Percentiles rank a stretch among this genome's conserved stretches.
Evolutionary conservation across 2,113 vertebrate species (phyloP).

Genomic region (Neolamprologus falcicula): DNA sequence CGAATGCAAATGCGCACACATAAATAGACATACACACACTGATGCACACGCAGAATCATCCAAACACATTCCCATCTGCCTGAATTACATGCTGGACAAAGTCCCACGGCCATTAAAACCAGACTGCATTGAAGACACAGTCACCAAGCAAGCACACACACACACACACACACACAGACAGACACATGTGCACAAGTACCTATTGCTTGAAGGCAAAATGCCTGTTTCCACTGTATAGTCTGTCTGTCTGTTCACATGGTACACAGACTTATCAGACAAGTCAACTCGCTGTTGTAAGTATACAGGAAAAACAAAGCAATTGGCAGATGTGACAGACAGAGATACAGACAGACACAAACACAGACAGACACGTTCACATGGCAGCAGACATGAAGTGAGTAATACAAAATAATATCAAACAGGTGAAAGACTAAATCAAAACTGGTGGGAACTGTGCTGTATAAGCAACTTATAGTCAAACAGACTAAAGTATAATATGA

Average conservation of each 20-base stretch:
- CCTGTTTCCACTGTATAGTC: slow-evolving; percentile 60
- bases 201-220: slow-evolving; percentile 24
- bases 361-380: slow-evolving; percentile 42
- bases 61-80: slow-evolving; percentile 54
- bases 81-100: slow-evolving; percentile 60
- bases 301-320: slow-evolving; percentile 32
- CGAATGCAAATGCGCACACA: background rate
- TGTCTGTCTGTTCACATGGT: slow-evolving; percentile 42
- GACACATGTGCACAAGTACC: slow-evolving; percentile 8
- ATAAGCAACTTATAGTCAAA: slow-evolving; percentile 21
- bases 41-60: background rate
- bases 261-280: slow-evolving; percentile 36
- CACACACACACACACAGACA: background rate
- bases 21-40: background rate
- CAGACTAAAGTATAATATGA: slow-evolving; percentile 10
- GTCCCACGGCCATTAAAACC: slow-evolving; percentile 60
- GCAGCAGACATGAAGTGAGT: slow-evolving; percentile 51
- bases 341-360: slow-evolving; percentile 48
- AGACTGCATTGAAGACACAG: slow-evolving; percentile 55
- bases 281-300: slow-evolving; percentile 20
- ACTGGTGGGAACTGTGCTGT: slow-evolving; percentile 43
- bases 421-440: slow-evolving; percentile 38
- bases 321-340: slow-evolving; percentile 29
- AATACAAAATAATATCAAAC: slow-evolving; percentile 57
- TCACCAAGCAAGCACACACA: slow-evolving; percentile 46